phyloP scores from a whole-genome alignment of 1,140 invertebrate genomes.

The Thaumatotibia leucotreta region DNA sequence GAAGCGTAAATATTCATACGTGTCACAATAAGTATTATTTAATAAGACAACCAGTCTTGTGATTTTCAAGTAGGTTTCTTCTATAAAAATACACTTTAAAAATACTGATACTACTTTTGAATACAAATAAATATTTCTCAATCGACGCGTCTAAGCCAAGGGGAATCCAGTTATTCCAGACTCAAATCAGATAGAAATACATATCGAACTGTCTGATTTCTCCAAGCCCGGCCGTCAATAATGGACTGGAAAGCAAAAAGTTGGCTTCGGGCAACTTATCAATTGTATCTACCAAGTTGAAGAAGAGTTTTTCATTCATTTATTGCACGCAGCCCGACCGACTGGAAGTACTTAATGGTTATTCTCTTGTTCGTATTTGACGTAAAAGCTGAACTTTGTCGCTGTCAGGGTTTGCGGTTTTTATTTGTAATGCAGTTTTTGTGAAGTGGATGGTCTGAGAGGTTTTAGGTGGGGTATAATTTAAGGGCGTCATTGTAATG shows the following conservation, averaged over 20 bases:
- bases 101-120: neutral
- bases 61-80: no score
- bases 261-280: slow-evolving; percentile 59
- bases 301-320: slow-evolving; percentile 63
- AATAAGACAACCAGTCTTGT: no score
- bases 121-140: neutral
- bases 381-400: slow-evolving; percentile 52
- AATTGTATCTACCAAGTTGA: slow-evolving; percentile 40
- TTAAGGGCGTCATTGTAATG: slow-evolving; percentile 13
- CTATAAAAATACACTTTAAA: no score
- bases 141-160: neutral
- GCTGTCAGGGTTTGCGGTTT: slow-evolving; percentile 32
- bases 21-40: no score
- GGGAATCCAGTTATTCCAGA: neutral
- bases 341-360: slow-evolving; percentile 56
- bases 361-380: slow-evolving; percentile 49
- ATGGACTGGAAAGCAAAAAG: slow-evolving; percentile 60
- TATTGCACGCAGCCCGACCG: slow-evolving; percentile 52
- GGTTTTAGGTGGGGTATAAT: slow-evolving; percentile 28
- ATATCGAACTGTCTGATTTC: slow-evolving; percentile 37
- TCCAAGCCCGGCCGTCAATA: slow-evolving; percentile 53
- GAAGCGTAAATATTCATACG: no score
- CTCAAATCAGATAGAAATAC: slow-evolving; percentile 32
- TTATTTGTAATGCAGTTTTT: slow-evolving; percentile 40
- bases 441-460: slow-evolving; percentile 27